Conservation (phyloP, 1,140 invertebrate genomes). For the Dreissena polymorpha region DNA sequence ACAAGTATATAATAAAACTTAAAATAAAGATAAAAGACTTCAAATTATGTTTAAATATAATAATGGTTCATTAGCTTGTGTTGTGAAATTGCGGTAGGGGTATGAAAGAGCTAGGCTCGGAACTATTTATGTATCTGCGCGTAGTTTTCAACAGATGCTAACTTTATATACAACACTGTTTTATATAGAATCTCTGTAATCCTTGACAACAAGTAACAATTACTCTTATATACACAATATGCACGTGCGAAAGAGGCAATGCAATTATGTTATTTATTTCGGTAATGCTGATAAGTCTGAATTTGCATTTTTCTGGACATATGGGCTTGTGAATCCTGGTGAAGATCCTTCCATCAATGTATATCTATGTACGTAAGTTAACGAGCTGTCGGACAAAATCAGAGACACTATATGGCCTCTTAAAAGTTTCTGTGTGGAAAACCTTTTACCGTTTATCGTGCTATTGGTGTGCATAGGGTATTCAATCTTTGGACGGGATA, state of each 20-base stretch:
- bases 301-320: conserved; percentile 79
- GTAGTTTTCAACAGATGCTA: too few relatives aligned
- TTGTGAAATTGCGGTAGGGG: too few relatives aligned
- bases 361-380: conserved; percentile 60
- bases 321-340: conserved; percentile 63
- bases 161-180: too few relatives aligned
- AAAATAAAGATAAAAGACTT: too few relatives aligned
- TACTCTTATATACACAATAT: conserved; percentile 70
- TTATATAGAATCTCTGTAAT: too few relatives aligned
- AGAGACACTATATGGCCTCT: conserved; percentile 69
- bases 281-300: conserved; percentile 74
- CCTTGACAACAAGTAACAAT: conserved; percentile 70
- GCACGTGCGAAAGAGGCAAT: conserved; percentile 72
- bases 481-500: conserved; percentile 8
- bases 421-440: conserved; percentile 65
- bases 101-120: too few relatives aligned
- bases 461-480: conserved; percentile 52
- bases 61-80: too few relatives aligned
- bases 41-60: too few relatives aligned
- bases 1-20: too few relatives aligned
- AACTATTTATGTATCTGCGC: too few relatives aligned
- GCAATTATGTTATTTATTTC: conserved; percentile 73
- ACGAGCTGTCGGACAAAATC: conserved; percentile 68
- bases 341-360: conserved; percentile 54
- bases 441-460: conserved; percentile 68